phyloP scores from a whole-genome alignment of 2,113 vertebrate species.

The Calyptommatus sinebrachiatus region DNA sequence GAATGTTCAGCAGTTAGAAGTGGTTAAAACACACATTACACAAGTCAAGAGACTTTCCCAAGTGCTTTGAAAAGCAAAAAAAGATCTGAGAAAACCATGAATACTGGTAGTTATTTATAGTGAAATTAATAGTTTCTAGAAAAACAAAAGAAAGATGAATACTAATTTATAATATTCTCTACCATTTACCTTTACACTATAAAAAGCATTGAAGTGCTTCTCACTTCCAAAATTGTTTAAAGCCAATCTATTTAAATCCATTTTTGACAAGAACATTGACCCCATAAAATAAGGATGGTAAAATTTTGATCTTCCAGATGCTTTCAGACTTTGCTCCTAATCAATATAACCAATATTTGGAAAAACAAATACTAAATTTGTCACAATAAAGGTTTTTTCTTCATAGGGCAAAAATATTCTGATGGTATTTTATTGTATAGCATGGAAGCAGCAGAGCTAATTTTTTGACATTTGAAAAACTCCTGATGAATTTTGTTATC shows the following conservation, averaged over 20 bases:
- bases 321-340: too few relatives aligned
- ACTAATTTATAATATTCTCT: background rate
- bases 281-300: background rate
- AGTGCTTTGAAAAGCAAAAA: background rate
- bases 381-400: background rate
- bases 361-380: too few relatives aligned
- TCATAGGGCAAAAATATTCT: background rate
- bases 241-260: background rate
- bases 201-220: background rate
- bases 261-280: background rate
- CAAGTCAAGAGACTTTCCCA: background rate
- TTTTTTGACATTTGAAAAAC: background rate
- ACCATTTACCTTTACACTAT: background rate
- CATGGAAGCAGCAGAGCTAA: background rate
- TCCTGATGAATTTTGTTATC: background rate
- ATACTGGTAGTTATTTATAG: background rate
- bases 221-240: background rate
- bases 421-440: background rate
- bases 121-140: background rate
- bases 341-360: too few relatives aligned
- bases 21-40: background rate
- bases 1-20: background rate
- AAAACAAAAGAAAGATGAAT: too few relatives aligned
- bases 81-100: background rate
- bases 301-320: too few relatives aligned